Evolutionary conservation across 2,797 vertebrate genomes (phyloP).

Genomic region (Carapus acus): DNA sequence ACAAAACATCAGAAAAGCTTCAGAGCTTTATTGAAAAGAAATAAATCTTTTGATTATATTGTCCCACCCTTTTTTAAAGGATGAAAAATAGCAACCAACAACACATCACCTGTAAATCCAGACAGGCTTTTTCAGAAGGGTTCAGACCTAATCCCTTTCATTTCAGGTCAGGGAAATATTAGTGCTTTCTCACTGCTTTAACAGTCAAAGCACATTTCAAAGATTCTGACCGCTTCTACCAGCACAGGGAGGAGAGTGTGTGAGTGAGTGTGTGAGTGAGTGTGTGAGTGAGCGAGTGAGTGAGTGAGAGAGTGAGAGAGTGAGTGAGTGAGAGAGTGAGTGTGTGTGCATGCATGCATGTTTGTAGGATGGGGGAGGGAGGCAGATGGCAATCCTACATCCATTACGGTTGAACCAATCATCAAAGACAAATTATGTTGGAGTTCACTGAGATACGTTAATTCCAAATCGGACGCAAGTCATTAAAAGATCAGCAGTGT

Average conservation of each 20-base stretch:
- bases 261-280: conserved; percentile 3
- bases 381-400: conserved; percentile 63
- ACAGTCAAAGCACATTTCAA: conserved; percentile 73
- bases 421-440: conserved; percentile 80
- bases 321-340: too few relatives aligned
- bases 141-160: conserved; percentile 67
- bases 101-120: conserved; percentile 65
- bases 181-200: conserved; percentile 69
- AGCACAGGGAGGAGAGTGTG: conserved; percentile 44
- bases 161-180: conserved; percentile 73
- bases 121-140: conserved; percentile 57
- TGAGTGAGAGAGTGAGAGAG: too few relatives aligned
- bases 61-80: conserved; percentile 45
- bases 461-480: conserved; percentile 76
- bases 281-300: too few relatives aligned
- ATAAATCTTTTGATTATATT: conserved; percentile 62
- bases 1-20: conserved; percentile 64
- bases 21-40: conserved; percentile 57
- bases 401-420: conserved; percentile 76
- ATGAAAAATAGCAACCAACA: conserved; percentile 54
- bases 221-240: conserved; percentile 60
- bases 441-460: conserved; percentile 77
- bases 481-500: conserved; percentile 75
- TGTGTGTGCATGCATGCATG: too few relatives aligned
- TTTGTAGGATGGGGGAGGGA: conserved; percentile 28